phyloP scores from a whole-genome alignment of 2,113 vertebrate species.

The Neodon shergylaensis region DNA sequence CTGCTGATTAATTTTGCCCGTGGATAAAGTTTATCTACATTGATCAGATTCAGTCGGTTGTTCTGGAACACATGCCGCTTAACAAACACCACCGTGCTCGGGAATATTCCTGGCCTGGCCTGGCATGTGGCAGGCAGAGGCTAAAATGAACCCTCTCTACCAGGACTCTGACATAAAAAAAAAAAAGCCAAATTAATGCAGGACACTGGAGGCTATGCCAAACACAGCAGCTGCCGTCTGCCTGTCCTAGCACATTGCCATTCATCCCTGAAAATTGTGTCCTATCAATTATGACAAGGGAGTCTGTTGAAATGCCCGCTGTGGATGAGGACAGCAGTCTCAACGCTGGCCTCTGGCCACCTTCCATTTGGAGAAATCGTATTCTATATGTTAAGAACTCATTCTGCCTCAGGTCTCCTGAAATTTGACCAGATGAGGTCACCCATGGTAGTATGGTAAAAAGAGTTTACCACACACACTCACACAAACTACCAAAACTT shows the following conservation, averaged over 20 bases:
- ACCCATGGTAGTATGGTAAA: not conserved
- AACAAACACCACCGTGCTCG: not conserved
- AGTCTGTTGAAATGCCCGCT: not conserved
- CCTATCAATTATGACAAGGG: not conserved
- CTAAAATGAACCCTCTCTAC: constrained; percentile 71
- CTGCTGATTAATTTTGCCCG: constrained; percentile 44
- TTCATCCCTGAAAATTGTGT: constrained; percentile 42
- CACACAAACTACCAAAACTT: not conserved
- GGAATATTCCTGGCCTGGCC: constrained; percentile 12
- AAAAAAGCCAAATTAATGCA: constrained; percentile 42
- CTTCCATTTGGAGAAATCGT: constrained; percentile 17
- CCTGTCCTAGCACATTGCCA: not conserved
- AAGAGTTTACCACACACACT: not conserved
- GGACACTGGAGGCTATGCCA: constrained; percentile 50
- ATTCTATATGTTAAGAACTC: constrained; percentile 30
- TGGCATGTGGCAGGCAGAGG: constrained; percentile 74
- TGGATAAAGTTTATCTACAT: constrained; percentile 9
- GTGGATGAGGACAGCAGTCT: not conserved
- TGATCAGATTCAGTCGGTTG: not conserved
- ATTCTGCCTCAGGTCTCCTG: not conserved
- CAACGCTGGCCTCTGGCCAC: not conserved
- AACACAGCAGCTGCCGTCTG: constrained; percentile 46
- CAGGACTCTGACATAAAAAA: constrained; percentile 40
- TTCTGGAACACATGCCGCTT: not conserved
- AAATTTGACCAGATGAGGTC: not conserved